These are phyloP conservation scores for Tinamus guttatus DNA, from an alignment of 2,113 vertebrate species.

Conservation along the genomic window DNA sequence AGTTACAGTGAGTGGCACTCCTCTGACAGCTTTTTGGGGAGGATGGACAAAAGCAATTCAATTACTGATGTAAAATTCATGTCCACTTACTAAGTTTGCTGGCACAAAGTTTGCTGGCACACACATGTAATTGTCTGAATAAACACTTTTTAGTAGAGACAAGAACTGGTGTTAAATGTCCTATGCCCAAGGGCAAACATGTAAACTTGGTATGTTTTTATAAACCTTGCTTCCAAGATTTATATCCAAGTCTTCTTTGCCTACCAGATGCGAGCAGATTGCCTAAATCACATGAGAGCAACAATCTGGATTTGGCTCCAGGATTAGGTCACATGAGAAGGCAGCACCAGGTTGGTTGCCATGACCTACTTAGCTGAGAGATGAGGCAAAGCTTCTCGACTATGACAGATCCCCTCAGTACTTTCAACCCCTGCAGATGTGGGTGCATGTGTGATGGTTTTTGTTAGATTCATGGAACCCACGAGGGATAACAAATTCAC, in stretches of 20 bases:
- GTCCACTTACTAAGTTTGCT: background rate
- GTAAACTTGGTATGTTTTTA: background rate
- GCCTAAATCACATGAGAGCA: conserved; percentile 4
- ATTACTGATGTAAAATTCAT: background rate
- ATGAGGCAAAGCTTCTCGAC: background rate
- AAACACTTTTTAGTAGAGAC: background rate
- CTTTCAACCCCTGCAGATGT: accelerated
- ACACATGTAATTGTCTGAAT: background rate
- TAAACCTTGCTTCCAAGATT: background rate
- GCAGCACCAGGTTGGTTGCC: background rate
- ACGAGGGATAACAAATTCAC: background rate
- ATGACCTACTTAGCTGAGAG: background rate
- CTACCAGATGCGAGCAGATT: background rate
- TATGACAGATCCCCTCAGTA: background rate
- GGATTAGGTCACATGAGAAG: background rate
- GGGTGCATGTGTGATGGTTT: background rate
- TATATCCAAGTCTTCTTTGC: background rate
- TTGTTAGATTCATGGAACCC: background rate
- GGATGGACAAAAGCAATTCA: background rate
- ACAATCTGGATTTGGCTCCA: background rate
- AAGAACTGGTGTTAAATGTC: background rate
- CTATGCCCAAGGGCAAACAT: background rate
- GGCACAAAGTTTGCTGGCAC: background rate
- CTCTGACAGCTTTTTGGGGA: background rate
- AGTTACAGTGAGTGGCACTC: background rate